Percentiles rank a stretch among this genome's conserved stretches.
Evolutionary conservation across 1,140 invertebrate species (phyloP).

Genomic region (Drosophila tropicalis): DNA sequence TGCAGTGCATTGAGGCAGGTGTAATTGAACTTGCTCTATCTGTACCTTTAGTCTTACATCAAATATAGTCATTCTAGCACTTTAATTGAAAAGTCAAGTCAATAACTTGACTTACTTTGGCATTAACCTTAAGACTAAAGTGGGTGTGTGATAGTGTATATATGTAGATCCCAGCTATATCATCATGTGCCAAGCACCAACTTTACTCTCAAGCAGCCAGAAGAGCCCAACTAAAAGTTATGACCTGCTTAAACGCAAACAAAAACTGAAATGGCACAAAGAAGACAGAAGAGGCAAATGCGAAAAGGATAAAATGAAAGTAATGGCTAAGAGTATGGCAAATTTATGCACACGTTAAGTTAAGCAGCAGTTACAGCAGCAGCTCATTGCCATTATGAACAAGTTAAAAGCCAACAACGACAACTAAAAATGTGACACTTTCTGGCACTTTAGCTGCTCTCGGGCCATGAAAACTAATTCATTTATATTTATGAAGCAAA

Average conservation of each 20-base stretch:
- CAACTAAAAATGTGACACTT: conserved; percentile 45
- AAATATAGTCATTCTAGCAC: background rate
- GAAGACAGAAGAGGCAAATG: background rate
- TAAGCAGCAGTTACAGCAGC: conserved; percentile 36
- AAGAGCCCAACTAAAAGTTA: conserved; percentile 30
- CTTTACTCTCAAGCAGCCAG: conserved; percentile 26
- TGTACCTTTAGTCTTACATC: background rate
- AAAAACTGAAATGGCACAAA: conserved; percentile 6
- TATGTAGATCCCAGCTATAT: conserved; percentile 1
- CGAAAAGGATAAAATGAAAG: background rate
- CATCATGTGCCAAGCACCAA: conserved; percentile 57
- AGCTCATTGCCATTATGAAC: conserved; percentile 38
- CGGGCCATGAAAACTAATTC: conserved; percentile 74
- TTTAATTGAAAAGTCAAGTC: conserved; percentile 15
- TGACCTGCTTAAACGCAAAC: conserved; percentile 42
- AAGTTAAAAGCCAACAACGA: conserved; percentile 50
- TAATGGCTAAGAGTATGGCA: background rate
- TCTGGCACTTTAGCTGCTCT: conserved; percentile 21
- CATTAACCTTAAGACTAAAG: background rate
- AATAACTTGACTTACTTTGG: conserved; percentile 15
- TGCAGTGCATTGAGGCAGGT: background rate
- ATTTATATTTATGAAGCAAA: conserved; percentile 72
- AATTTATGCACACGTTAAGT: conserved; percentile 52
- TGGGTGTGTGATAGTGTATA: background rate
- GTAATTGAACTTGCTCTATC: background rate